Evolutionary conservation across 2,888 invertebrate species (phyloP).

Genomic region (Nephrotoma flavescens): DNA sequence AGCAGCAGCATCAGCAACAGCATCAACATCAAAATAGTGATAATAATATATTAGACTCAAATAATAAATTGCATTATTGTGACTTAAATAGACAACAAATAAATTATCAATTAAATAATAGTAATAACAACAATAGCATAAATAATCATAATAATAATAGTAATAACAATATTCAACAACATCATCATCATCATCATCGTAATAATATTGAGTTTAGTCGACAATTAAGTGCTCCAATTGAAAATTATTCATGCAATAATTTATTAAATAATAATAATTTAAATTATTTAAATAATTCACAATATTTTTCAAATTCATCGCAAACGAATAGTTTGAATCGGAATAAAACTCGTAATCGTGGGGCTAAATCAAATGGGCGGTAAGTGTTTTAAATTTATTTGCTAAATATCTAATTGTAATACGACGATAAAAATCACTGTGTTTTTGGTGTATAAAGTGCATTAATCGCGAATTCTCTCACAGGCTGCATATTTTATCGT

Average conservation of each 20-base stretch:
- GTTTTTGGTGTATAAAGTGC: background rate
- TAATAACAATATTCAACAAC: constrained; percentile 1
- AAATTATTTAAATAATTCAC: constrained; percentile 8
- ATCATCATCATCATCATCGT: constrained; percentile 21
- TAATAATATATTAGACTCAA: constrained; percentile 12
- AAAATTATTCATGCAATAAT: constrained; percentile 14
- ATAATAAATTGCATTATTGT: constrained; percentile 14
- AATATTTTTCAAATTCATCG: constrained; percentile 12
- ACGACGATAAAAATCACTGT: background rate
- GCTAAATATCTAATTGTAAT: background rate
- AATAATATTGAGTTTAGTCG: constrained; percentile 32
- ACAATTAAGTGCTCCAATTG: constrained; percentile 31
- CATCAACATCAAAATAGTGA: constrained; percentile 1
- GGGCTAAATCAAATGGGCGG: constrained; percentile 21
- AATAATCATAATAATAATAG: background rate
- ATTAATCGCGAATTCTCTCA: background rate
- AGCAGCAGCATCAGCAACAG: constrained; percentile 19
- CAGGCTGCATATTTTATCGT: background rate
- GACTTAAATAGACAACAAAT: background rate
- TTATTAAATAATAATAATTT: constrained; percentile 10
- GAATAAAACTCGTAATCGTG: constrained; percentile 19
- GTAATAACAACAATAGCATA: constrained; percentile 18
- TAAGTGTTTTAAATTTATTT: constrained; percentile 5
- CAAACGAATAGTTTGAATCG: constrained; percentile 17
- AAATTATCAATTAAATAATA: constrained; percentile 21